A percentile compares a stretch with the other conserved stretches of the same genome.
Conservation (phyloP, 2,888 invertebrate species). For the Sussaba pulchella region DNA sequence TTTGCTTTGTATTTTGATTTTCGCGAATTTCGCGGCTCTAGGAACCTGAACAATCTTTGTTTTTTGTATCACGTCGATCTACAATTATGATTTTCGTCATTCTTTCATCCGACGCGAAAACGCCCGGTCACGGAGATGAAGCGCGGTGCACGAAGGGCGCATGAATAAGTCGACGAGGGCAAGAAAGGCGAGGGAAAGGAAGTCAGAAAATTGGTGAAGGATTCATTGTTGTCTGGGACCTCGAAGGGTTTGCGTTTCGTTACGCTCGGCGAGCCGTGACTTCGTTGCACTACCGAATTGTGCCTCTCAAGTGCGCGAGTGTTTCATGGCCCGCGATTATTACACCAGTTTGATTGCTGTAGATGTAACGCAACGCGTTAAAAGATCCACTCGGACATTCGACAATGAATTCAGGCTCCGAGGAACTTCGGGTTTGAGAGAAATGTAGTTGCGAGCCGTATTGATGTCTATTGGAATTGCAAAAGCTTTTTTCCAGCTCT, state of each 20-base stretch:
- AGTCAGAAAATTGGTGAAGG: slow-evolving; percentile 71
- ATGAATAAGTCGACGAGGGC: slow-evolving; percentile 52
- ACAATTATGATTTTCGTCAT: not conserved
- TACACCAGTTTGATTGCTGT: slow-evolving; percentile 1
- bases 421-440: too few relatives aligned
- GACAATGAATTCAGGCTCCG: too few relatives aligned
- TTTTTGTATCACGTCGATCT: not conserved
- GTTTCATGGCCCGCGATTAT: slow-evolving; percentile 33
- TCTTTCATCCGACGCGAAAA: slow-evolving; percentile 10
- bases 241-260: slow-evolving; percentile 62
- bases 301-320: slow-evolving; percentile 42
- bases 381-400: not conserved
- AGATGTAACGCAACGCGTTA: too few relatives aligned
- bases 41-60: too few relatives aligned
- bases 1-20: not conserved
- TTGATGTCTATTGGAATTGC: too few relatives aligned
- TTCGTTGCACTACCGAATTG: slow-evolving; percentile 60
- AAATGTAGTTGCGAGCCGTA: too few relatives aligned
- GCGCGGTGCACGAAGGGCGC: slow-evolving; percentile 44
- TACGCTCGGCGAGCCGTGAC: slow-evolving; percentile 73
- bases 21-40: too few relatives aligned
- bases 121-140: slow-evolving; percentile 30
- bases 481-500: not conserved
- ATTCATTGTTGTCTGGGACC: slow-evolving; percentile 75
- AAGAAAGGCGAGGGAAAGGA: slow-evolving; percentile 69